Evolutionary conservation across 2,888 invertebrate species (phyloP).

Genomic region (Machimus atricapillus): DNA sequence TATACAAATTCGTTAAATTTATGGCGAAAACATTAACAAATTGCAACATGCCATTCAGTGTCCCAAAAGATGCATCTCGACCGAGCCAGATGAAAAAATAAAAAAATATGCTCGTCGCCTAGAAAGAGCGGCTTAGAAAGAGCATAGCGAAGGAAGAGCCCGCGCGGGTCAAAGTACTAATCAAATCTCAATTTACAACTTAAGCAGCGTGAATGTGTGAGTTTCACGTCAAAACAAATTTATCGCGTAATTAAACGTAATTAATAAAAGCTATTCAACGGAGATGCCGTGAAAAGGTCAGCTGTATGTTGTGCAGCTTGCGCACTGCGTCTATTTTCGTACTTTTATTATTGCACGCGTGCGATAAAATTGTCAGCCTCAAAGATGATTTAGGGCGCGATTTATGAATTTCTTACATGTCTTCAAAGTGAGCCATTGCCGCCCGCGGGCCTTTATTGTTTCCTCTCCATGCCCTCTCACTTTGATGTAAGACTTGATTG

Average conservation of each 20-base stretch:
- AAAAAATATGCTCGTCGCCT: neutral
- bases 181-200: neutral
- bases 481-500: conserved; percentile 13
- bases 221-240: conserved; percentile 20
- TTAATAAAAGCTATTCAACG: conserved; percentile 3
- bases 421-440: neutral
- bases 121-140: neutral
- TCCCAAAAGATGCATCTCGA: neutral
- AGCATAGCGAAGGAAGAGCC: neutral
- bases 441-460: conserved; percentile 16
- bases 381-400: neutral
- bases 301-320: neutral
- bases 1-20: conserved; percentile 38
- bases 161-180: conserved; percentile 28
- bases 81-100: neutral
- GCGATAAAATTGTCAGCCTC: conserved; percentile 3
- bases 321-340: neutral
- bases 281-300: neutral
- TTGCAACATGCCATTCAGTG: conserved; percentile 35
- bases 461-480: neutral
- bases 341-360: neutral
- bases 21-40: conserved; percentile 41
- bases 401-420: neutral
- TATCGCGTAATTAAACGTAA: conserved; percentile 23
- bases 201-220: neutral